Conservation (phyloP, 2,888 invertebrate species). For the Drosophila kokeensis region DNA sequence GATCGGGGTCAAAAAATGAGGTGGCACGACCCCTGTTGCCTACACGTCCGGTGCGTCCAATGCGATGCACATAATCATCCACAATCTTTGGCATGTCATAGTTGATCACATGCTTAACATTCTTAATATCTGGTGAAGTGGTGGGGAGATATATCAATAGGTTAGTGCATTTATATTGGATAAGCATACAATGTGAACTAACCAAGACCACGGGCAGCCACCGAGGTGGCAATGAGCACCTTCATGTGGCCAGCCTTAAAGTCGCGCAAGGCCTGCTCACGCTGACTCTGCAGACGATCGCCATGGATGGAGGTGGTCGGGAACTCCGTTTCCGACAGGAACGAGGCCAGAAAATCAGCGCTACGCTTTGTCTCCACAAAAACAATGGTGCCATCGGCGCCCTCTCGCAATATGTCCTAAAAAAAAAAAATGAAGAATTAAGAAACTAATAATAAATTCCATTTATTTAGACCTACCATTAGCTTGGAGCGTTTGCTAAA, state of each 20-base stretch:
- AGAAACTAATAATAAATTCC: neutral
- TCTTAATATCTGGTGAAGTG: conserved; percentile 90
- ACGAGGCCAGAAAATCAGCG: conserved; percentile 95
- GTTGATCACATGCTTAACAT: conserved; percentile 95
- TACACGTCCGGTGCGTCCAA: conserved; percentile 97
- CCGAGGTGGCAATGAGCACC: conserved; percentile 97
- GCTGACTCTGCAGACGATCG: conserved; percentile 96
- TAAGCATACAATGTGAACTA: conserved; percentile 36
- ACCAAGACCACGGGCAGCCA: conserved; percentile 96
- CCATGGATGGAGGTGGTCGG: conserved; percentile 99
- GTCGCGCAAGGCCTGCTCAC: conserved; percentile 96
- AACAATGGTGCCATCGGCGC: conserved; percentile 88
- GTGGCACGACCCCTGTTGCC: conserved; percentile 95
- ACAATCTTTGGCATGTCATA: conserved; percentile 95
- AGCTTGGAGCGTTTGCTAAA: conserved; percentile 91
- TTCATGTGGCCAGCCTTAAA: conserved; percentile 92
- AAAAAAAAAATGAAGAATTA: neutral
- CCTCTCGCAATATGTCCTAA: conserved; percentile 81
- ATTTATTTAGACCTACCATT: conserved; percentile 81
- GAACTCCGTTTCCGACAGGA: conserved; percentile 91
- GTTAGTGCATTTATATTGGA: neutral
- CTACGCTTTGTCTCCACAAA: conserved; percentile 96
- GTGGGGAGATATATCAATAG: neutral
- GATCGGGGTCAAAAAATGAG: conserved; percentile 91
- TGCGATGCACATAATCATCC: conserved; percentile 97